Conservation (phyloP, 1,140 invertebrate genomes). For the Drosophila rhopaloa region DNA sequence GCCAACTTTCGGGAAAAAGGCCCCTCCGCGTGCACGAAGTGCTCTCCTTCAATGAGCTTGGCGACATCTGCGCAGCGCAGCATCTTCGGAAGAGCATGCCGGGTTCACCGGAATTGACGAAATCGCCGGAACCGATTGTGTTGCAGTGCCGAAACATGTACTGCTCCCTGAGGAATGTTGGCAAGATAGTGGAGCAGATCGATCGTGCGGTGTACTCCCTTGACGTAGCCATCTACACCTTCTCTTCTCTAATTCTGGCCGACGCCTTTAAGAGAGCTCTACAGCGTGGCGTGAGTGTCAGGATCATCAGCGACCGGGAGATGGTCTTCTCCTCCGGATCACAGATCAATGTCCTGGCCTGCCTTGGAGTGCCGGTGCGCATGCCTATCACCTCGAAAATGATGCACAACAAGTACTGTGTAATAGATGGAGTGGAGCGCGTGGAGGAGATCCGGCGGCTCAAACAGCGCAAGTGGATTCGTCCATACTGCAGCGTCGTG, state of each 20-base stretch:
- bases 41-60: conserved; percentile 56
- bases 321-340: conserved; percentile 52
- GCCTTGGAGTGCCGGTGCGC: conserved; percentile 41
- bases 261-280: conserved; percentile 45
- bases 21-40: conserved; percentile 26
- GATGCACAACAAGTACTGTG: conserved; percentile 78
- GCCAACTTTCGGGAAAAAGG: neutral
- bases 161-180: conserved; percentile 34
- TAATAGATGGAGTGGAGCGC: conserved; percentile 53
- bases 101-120: too few species aligned
- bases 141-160: conserved; percentile 29
- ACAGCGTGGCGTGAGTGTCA: conserved; percentile 50
- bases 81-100: neutral
- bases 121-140: too few species aligned
- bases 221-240: conserved; percentile 72
- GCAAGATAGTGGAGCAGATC: conserved; percentile 41
- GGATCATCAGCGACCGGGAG: conserved; percentile 64
- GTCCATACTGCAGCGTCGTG: conserved; percentile 8
- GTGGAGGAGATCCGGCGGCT: conserved; percentile 27
- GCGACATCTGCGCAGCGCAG: neutral
- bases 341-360: conserved; percentile 19
- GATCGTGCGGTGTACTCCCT: conserved; percentile 62
- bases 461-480: conserved; percentile 1
- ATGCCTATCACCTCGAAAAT: conserved; percentile 30
- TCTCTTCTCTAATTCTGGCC: conserved; percentile 29